Evolutionary conservation across 2,113 vertebrate genomes (phyloP).

Genomic region (Peromyscus maniculatus): DNA sequence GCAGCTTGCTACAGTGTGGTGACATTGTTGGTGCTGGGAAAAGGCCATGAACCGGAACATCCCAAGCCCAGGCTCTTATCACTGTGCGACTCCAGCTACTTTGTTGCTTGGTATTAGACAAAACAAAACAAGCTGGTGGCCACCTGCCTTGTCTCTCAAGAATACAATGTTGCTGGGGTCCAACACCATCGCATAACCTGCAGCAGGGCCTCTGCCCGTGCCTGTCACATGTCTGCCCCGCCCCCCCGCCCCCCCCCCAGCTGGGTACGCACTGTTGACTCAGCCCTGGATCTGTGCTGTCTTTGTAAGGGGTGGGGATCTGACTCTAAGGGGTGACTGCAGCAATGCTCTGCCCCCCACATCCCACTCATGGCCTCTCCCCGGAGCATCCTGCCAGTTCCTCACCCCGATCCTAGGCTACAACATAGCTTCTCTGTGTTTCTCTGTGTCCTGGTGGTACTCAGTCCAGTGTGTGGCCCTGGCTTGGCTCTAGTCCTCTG

Average conservation of each 20-base stretch:
- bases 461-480: neutral
- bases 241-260: fast-evolving
- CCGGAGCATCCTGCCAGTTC: neutral
- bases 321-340: neutral
- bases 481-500: neutral
- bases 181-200: neutral
- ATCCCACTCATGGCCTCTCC: neutral
- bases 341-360: neutral
- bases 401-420: neutral
- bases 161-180: neutral
- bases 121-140: neutral
- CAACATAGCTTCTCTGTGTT: neutral
- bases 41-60: neutral
- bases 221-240: neutral
- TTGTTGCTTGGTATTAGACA: slow-evolving; percentile 12
- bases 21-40: neutral
- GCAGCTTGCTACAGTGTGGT: neutral
- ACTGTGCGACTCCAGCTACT: neutral
- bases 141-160: neutral
- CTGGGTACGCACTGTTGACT: neutral
- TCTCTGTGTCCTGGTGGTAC: neutral
- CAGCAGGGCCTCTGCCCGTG: neutral
- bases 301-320: neutral
- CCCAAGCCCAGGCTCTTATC: neutral
- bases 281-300: neutral